Evolutionary conservation across 2,888 invertebrate species (phyloP), one percentile per base, ranked within the genome.

Genomic region (Tholera decimalis): DNA sequence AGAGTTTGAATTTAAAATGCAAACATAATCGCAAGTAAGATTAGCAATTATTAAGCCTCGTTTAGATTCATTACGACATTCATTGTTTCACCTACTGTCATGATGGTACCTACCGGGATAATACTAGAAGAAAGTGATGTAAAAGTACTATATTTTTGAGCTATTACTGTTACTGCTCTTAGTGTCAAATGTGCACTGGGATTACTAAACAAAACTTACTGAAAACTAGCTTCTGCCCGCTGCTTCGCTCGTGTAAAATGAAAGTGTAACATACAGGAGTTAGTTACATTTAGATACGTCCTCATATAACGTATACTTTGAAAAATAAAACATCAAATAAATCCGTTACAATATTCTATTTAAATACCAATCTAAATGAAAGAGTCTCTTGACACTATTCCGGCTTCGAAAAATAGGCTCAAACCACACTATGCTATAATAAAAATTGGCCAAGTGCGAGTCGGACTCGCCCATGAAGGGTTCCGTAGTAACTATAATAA

Each of bases 21-120:
- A 72, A 76, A 7, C 55, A 70, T 64, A 61, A 59, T 72, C 74
- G 73, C 76, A 75, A 83, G 80, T 80, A 74, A 84, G 79, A 84
- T 86, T 85, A 81, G 78, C 79, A 73, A 73, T 80, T 26, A 77
- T 63, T 79, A 63, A 50, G n/a, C 49, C 35, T 69, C 13, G 44
- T 66, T 80, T 50, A 9, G 24, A 76, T 67, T 62, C 83, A 57
- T 61, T 80, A 82, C 83, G 80, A 72, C 47, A 65, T 22, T 24
- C 43, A 47, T 55, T 51, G 56, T 64, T 44, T 63, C 49, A 58
- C 56, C 56, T 64, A 73, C 15, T 59, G 55, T 66, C 80, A 75
- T 71, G 69, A 61, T 65, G 26, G 49, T 35, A 50, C 47, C 62
- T 1, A n/a, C 1, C 2, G 3, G 7, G 9, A 3, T 30, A 54